Conservation (phyloP, 2,797 vertebrate genomes). For the Fundulus diaphanus region DNA sequence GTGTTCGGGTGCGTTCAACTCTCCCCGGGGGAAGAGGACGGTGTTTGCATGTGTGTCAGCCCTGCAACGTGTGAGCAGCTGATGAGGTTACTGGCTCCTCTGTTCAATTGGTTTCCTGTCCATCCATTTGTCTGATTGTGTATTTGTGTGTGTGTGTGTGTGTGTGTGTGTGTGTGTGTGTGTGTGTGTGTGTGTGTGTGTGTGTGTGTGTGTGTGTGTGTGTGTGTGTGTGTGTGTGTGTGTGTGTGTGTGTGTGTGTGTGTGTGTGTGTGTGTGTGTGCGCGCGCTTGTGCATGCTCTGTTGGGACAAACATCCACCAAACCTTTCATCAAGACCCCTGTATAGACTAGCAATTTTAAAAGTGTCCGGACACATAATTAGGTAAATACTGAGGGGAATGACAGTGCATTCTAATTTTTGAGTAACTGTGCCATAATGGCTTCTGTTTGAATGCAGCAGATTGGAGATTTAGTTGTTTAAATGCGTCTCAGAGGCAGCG, state of each 20-base stretch:
- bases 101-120: constrained; percentile 21
- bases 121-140: constrained; percentile 17
- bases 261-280: background rate
- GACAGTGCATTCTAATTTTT: constrained; percentile 36
- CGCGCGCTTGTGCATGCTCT: background rate
- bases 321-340: constrained; percentile 11
- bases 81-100: constrained; percentile 51
- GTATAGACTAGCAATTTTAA: constrained; percentile 21
- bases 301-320: constrained; percentile 11
- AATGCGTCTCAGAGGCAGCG: constrained; percentile 27
- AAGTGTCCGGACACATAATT: constrained; percentile 45
- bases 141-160: constrained; percentile 1
- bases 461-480: constrained; percentile 27
- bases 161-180: too few relatives aligned
- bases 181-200: too few relatives aligned
- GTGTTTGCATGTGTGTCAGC: constrained; percentile 60
- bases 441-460: constrained; percentile 7
- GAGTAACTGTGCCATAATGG: constrained; percentile 1
- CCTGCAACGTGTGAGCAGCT: constrained; percentile 33
- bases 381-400: constrained; percentile 20
- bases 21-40: constrained; percentile 32
- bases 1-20: constrained; percentile 18
- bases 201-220: too few relatives aligned
- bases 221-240: too few relatives aligned
- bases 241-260: too few relatives aligned